Base-by-base conservation (phyloP, 2,888 invertebrate genomes). In the Atrina japonica region DNA sequence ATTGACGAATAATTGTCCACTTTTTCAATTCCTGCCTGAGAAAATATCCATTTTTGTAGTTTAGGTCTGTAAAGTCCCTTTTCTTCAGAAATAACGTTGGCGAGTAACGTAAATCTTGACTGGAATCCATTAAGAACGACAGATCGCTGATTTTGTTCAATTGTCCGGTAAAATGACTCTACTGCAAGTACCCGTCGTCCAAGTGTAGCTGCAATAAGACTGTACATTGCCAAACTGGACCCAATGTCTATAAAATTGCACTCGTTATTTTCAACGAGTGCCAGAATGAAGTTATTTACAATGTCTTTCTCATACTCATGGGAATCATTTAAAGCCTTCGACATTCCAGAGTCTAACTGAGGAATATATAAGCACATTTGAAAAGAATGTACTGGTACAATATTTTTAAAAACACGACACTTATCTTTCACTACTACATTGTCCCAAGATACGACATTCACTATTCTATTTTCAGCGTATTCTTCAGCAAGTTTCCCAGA, bases 241-340 rank as follows among this genome's bases (percentile, higher is more conserved):
- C 78, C 78, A 6, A 81, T 11, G 41, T 81, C 80, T 5, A 81
- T 69, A 1, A 76, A 50, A 23, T 67, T 64, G 11, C 35, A 25
- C 2, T 43, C 53, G 21, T 25, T 30, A 30, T 63, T 25, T 40
- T 65, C 21, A 6, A 68, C 21, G 5, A 73, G 23, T 2, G 70
- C 66, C 5, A 70, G 16, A 21, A 68, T 65, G n/a, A 76, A 18
- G 40, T 76, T 71, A 23, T 52, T 64, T 23, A 68, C 21, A 16
- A 53, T 49, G 5, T 53, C 23, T 25, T 35, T 65, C 29, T 73
- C 73, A 66, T 70, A 76, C 1, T 47, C 35, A n/a, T 30, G 52
- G 0, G 27, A 29, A 23, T 6, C 6, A 41, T 65, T 41, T 11
- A 76, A 16, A 3, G 18, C 23, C 6, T 23, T 43, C 0, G 76